These are phyloP conservation scores for Micromys minutus DNA, from an alignment of 2,113 vertebrate species.

Conservation along the genomic window DNA sequence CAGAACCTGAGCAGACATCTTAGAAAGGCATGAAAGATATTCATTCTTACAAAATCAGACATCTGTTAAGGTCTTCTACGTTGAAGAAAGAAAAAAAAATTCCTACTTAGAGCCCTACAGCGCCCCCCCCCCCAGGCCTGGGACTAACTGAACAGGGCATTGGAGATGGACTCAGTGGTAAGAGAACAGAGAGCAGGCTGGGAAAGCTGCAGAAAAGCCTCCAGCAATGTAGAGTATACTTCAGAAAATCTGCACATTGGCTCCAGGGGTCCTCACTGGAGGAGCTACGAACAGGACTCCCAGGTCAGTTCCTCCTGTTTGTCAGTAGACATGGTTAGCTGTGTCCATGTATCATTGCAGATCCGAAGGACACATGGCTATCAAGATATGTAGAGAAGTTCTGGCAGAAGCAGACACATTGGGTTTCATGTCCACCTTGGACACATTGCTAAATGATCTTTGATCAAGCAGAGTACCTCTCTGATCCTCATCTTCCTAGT, in stretches of 20 bases:
- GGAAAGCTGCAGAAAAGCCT: background rate
- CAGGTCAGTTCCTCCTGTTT: background rate
- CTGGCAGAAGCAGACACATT: background rate
- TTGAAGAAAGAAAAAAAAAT: background rate
- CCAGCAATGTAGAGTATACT: fast-evolving
- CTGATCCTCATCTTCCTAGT: background rate
- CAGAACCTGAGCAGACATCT: background rate
- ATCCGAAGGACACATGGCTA: background rate
- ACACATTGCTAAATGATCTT: background rate
- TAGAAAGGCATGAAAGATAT: background rate
- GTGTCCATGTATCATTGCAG: background rate
- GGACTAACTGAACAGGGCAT: background rate
- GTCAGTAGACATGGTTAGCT: too few relatives aligned
- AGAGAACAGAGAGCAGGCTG: background rate
- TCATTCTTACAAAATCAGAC: background rate
- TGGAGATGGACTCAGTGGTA: background rate
- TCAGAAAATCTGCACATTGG: too few relatives aligned
- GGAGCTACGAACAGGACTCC: background rate
- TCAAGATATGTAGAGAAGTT: background rate
- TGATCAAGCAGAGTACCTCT: background rate
- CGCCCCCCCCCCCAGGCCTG: background rate
- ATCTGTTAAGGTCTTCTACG: background rate
- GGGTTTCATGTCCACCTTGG: background rate
- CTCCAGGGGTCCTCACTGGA: background rate
- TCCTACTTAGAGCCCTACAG: background rate